Evolutionary conservation across 2,888 invertebrate species (phyloP), one percentile per base, ranked within the genome.

Genomic region (Agonum fuliginosum): DNA sequence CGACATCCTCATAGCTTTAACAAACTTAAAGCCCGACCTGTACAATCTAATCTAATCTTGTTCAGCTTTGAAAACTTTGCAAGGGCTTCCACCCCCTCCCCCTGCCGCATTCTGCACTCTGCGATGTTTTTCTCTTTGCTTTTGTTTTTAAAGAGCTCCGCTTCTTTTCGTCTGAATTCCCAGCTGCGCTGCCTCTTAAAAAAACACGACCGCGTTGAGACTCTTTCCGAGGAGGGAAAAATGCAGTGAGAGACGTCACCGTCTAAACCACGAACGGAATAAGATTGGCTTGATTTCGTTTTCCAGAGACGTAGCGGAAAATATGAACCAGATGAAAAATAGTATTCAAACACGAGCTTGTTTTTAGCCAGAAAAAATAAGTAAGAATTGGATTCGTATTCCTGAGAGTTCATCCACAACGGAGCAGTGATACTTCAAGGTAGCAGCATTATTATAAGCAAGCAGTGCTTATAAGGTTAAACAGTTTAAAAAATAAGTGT

Each of bases 91-190:
- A 1, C 20, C 12, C 54, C 1, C 54, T 6, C 17, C 54, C 54
- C 20, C 67, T 20, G 41, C 27, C 20, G 19, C 65, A 19, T 34
- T n/a, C 22, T 10, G 30, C 71, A 30, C 72, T 58, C 41, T 72
- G 37, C 58, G 62, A 24, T 73, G 73, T 75, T 75, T 37, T 67
- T 75, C 75, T 46, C 43, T 75, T 74, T 74, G 74, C 74, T 74
- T 75, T 75, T 75, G 75, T 75, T 75, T 75, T 75, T 75, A 75
- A 75, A 75, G 75, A 75, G 73, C 54, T 54, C 71, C 46, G 37
- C 58, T 75, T 75, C 65, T 65, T 75, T 75, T 75, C 75, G 75
- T 75, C 75, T 67, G 65, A 73, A 73, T 73, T 67, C 67, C 67
- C 75, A 75, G 75, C 75, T 75, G 75, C 67, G 75, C 46, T 65